Conservation (phyloP, 1,140 invertebrate genomes). For the Temnothorax curvispinosus region DNA sequence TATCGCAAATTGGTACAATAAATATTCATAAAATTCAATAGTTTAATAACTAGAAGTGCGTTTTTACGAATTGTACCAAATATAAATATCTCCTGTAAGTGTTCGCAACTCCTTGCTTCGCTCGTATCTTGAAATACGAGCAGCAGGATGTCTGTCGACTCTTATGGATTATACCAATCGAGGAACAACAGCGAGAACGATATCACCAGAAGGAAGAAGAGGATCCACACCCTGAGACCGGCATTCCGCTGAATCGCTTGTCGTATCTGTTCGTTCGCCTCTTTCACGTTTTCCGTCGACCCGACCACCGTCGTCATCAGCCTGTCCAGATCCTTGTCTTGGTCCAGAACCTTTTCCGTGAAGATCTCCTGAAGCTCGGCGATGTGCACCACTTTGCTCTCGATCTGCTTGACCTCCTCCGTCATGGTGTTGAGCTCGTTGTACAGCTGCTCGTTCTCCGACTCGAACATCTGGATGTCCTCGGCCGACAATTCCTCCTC, state of each 20-base stretch:
- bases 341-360: constrained; percentile 98
- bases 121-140: background rate
- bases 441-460: constrained; percentile 93
- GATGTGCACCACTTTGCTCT: constrained; percentile 97
- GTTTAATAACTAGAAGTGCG: background rate
- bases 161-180: constrained; percentile 99
- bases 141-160: background rate
- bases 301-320: constrained; percentile 95
- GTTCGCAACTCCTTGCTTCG: background rate
- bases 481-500: constrained; percentile 92
- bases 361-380: constrained; percentile 98
- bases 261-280: constrained; percentile 98
- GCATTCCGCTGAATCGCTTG: constrained; percentile 99
- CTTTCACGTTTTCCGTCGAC: constrained; percentile 97
- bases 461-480: constrained; percentile 96
- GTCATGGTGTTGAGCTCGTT: constrained; percentile 93
- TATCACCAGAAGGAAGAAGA: constrained; percentile 98
- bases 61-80: constrained; percentile 88
- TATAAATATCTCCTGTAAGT: constrained; percentile 85
- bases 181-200: constrained; percentile 98
- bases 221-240: constrained; percentile 95
- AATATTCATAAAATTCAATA: constrained; percentile 20
- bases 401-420: constrained; percentile 94
- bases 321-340: constrained; percentile 96
- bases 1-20: background rate